Percentiles rank a stretch among this genome's conserved stretches.
Conservation (phyloP, 2,888 invertebrate genomes). For the Merodon equestris region DNA sequence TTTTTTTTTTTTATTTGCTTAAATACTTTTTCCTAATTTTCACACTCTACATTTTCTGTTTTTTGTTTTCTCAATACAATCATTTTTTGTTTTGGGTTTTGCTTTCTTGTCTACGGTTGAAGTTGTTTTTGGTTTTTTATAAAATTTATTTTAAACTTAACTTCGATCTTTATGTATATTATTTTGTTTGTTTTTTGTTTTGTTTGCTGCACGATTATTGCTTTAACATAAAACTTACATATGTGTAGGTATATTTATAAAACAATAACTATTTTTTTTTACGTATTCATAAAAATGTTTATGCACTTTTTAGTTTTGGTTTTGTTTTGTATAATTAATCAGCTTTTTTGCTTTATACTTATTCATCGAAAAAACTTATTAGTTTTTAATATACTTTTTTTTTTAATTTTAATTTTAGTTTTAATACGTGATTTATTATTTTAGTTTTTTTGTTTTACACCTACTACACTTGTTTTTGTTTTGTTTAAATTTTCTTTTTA, state of each 20-base stretch:
- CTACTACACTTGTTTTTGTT: constrained; percentile 54
- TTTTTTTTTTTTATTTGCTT: constrained; percentile 38
- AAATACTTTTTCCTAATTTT: constrained; percentile 30
- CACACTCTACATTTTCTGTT: constrained; percentile 36
- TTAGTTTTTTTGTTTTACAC: constrained; percentile 43
- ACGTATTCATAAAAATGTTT: constrained; percentile 49
- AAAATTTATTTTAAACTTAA: constrained; percentile 43
- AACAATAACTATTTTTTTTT: constrained; percentile 49
- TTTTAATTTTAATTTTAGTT: constrained; percentile 40
- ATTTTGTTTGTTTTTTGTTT: constrained; percentile 18
- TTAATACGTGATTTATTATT: constrained; percentile 45
- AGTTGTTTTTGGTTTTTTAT: constrained; percentile 36
- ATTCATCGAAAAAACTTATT: constrained; percentile 55
- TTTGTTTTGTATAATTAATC: constrained; percentile 15
- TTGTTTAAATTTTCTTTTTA: constrained; percentile 56
- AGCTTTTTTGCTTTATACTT: constrained; percentile 52
- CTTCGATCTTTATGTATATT: constrained; percentile 17
- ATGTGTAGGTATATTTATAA: constrained; percentile 42
- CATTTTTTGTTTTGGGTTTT: constrained; percentile 4
- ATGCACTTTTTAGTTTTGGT: constrained; percentile 42
- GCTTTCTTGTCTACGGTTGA: constrained; percentile 31
- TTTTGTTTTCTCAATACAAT: constrained; percentile 30
- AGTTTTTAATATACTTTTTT: constrained; percentile 29
- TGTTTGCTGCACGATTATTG: constrained; percentile 54
- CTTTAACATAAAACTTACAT: constrained; percentile 66